These are phyloP conservation scores for Matsumurasca onukii DNA, from an alignment of 1,140 invertebrate genomes.

Conservation along the genomic window DNA sequence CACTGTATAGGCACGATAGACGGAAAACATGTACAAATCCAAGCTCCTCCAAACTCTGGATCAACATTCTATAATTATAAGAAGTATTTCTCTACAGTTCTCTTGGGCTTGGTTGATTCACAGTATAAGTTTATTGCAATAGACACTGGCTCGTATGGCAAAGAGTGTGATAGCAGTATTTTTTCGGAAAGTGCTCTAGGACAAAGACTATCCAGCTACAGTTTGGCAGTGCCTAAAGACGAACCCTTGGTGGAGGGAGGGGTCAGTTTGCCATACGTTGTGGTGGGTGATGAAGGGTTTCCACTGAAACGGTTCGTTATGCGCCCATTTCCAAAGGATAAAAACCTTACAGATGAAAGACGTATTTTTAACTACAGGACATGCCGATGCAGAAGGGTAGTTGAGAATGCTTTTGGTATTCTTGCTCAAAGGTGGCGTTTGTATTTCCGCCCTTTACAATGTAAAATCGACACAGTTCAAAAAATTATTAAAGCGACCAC, in stretches of 20 bases:
- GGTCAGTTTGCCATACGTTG: constrained; percentile 42
- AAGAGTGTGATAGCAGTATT: constrained; percentile 45
- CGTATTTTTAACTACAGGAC: constrained; percentile 47
- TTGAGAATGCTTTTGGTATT: constrained; percentile 49
- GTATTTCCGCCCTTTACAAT: constrained; percentile 2
- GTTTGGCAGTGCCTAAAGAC: constrained; percentile 40
- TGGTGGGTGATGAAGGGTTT: constrained; percentile 50
- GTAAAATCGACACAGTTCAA: constrained; percentile 3
- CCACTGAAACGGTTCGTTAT: constrained; percentile 44
- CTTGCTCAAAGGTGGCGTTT: constrained; percentile 12
- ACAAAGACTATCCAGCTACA: constrained; percentile 36
- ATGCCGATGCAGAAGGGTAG: constrained; percentile 34
- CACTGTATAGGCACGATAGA: constrained; percentile 47
- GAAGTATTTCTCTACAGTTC: constrained; percentile 50
- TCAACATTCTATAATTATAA: constrained; percentile 56
- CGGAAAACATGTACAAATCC: constrained; percentile 51
- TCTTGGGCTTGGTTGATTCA: constrained; percentile 52
- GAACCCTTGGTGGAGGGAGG: constrained; percentile 38
- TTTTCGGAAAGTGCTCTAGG: constrained; percentile 38
- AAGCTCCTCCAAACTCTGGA: constrained; percentile 38
- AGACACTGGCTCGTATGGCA: constrained; percentile 51
- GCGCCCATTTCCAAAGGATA: constrained; percentile 43
- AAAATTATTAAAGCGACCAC: constrained; percentile 17
- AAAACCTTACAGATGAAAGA: constrained; percentile 34
- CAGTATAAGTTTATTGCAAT: constrained; percentile 52